These are phyloP conservation scores for Gallinago undulata DNA, from an alignment of 2,113 vertebrate species.

Conservation along the genomic window DNA sequence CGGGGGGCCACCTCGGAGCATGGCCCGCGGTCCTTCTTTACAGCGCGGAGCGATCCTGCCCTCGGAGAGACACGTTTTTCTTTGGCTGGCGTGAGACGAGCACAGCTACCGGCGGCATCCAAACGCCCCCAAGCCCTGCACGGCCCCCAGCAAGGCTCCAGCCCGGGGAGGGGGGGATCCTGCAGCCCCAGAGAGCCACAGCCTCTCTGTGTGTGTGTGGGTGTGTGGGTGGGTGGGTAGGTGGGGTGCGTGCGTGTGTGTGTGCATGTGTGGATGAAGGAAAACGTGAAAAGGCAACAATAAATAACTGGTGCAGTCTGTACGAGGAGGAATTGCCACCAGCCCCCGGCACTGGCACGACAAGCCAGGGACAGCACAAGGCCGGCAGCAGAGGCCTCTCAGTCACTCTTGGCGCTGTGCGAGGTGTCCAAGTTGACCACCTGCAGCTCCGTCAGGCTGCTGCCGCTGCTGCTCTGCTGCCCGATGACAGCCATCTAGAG, in stretches of 20 bases:
- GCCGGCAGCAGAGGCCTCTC: constrained; percentile 71
- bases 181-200: not conserved
- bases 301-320: constrained; percentile 92
- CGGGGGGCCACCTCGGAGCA: not conserved
- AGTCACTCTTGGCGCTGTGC: constrained; percentile 91
- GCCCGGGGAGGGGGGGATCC: constrained; percentile 11
- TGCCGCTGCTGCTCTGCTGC: constrained; percentile 93
- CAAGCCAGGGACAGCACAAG: constrained; percentile 19
- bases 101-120: constrained; percentile 61
- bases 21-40: constrained; percentile 31
- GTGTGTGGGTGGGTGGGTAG: not conserved
- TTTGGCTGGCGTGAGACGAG: constrained; percentile 80
- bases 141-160: constrained; percentile 62
- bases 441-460: constrained; percentile 96
- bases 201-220: not conserved
- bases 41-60: constrained; percentile 31
- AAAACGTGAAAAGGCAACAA: constrained; percentile 93
- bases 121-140: constrained; percentile 45
- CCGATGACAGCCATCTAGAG: constrained; percentile 96
- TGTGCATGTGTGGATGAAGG: constrained; percentile 68
- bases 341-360: not conserved
- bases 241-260: not conserved
- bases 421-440: constrained; percentile 91
- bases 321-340: constrained; percentile 48
- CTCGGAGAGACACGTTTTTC: constrained; percentile 62